phyloP scores from a whole-genome alignment of 2,888 invertebrate species.

The Xestobium rufovillosum region DNA sequence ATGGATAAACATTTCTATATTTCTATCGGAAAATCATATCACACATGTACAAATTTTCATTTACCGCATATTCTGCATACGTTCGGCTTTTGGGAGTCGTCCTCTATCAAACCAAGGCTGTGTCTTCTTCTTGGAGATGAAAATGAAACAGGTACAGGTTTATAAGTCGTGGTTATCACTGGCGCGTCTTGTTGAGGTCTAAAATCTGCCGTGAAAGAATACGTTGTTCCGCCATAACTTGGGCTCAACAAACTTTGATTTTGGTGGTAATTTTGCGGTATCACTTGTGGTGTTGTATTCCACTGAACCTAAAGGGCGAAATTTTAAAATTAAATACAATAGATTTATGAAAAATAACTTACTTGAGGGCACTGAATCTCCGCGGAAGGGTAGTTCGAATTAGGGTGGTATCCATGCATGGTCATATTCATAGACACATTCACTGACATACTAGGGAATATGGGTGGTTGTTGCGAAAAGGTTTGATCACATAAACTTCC shows the following conservation, averaged over 20 bases:
- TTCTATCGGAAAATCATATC: no score
- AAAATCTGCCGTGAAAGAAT: conserved; percentile 79
- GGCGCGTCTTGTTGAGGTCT: conserved; percentile 57
- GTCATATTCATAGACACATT: conserved; percentile 99
- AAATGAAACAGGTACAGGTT: conserved; percentile 46
- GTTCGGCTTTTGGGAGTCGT: conserved; percentile 75
- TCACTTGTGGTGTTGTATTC: conserved; percentile 53
- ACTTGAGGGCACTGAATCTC: conserved; percentile 66
- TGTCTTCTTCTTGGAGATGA: conserved; percentile 39
- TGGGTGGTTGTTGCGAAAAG: conserved; percentile 40
- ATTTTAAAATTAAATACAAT: conserved; percentile 1
- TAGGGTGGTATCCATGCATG: conserved; percentile 70
- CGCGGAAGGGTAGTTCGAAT: conserved; percentile 40
- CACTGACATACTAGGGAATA: conserved; percentile 91
- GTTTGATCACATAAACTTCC: conserved; percentile 34
- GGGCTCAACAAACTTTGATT: conserved; percentile 59
- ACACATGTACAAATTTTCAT: conserved; percentile 15
- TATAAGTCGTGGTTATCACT: conserved; percentile 48
- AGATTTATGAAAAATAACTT: conserved; percentile 17
- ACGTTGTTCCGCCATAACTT: conserved; percentile 63
- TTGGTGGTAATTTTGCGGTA: conserved; percentile 47
- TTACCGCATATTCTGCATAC: conserved; percentile 85
- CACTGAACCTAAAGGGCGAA: conserved; percentile 57
- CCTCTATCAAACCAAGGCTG: conserved; percentile 45
- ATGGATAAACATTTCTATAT: no score